Evolutionary conservation across 2,888 invertebrate species (phyloP).

Genomic region (Leptopterna dolabrata): DNA sequence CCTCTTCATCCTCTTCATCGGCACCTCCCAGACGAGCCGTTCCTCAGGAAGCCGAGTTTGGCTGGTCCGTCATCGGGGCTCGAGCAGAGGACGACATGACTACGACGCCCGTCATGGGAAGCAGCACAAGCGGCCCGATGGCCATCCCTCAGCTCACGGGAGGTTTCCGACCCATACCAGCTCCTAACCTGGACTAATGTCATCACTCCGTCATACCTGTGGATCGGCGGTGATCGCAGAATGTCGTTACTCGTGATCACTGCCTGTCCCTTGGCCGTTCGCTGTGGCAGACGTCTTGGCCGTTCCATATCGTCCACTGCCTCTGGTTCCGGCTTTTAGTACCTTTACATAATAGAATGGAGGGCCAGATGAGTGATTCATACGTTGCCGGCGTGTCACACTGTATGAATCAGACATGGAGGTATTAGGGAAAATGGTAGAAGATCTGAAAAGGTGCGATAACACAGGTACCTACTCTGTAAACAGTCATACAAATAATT

Average conservation of each 20-base stretch:
- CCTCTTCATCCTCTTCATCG: not conserved
- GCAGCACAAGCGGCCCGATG: slow-evolving; percentile 32
- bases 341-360: too few species aligned
- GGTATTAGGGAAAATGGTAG: too few species aligned
- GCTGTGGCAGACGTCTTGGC: not conserved
- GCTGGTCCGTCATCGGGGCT: slow-evolving; percentile 46
- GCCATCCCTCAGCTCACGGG: slow-evolving; percentile 74
- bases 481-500: too few species aligned
- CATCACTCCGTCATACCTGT: not conserved
- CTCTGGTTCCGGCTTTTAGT: too few species aligned
- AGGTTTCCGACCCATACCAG: slow-evolving; percentile 75
- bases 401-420: too few species aligned
- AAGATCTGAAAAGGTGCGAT: too few species aligned
- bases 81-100: slow-evolving; percentile 21
- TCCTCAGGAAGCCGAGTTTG: slow-evolving; percentile 27
- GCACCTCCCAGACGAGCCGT: not conserved
- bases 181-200: slow-evolving; percentile 44
- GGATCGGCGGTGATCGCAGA: slow-evolving; percentile 13
- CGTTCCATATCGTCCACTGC: too few species aligned
- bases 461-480: too few species aligned
- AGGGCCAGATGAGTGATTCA: too few species aligned
- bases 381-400: too few species aligned
- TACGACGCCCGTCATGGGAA: not conserved
- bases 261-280: not conserved
- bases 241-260: slow-evolving; percentile 13